Conservation (phyloP, 2,888 invertebrate species). For the Eilema sororculum region DNA sequence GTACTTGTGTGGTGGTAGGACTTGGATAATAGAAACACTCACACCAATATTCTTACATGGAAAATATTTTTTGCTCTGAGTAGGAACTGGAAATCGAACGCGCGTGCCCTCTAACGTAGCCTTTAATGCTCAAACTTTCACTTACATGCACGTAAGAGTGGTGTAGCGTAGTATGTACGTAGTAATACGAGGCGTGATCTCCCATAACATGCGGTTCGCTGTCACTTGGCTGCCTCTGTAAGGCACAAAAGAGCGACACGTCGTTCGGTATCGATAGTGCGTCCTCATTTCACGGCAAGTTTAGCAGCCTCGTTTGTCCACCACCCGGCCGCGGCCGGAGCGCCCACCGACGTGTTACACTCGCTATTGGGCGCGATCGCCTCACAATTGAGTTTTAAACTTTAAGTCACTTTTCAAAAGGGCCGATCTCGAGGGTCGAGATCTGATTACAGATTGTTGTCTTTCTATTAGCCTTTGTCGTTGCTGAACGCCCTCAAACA, state of each 20-base stretch:
- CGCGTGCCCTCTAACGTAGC: background rate
- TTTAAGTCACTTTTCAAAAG: constrained; percentile 66
- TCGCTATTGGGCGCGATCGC: constrained; percentile 52
- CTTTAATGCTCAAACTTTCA: background rate
- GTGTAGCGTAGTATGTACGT: background rate
- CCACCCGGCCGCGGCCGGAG: constrained; percentile 14
- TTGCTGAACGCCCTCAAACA: constrained; percentile 47
- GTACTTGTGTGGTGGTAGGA: too few relatives aligned
- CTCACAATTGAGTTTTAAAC: constrained; percentile 59
- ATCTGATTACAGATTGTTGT: constrained; percentile 71
- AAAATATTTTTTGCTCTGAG: too few relatives aligned
- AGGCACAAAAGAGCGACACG: constrained; percentile 16
- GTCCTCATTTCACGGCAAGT: constrained; percentile 65
- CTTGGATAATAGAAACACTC: too few relatives aligned
- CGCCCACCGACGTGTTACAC: constrained; percentile 45
- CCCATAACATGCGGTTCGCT: background rate
- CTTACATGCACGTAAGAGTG: too few relatives aligned
- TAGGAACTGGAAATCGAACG: background rate
- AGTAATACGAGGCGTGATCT: background rate
- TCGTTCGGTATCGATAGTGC: constrained; percentile 38
- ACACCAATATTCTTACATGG: too few relatives aligned
- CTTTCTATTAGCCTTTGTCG: constrained; percentile 66
- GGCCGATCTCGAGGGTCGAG: constrained; percentile 55
- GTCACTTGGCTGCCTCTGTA: constrained; percentile 14
- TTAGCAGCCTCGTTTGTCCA: constrained; percentile 58